Conservation (phyloP, 1,140 invertebrate genomes). For the Olivierus martensii region DNA sequence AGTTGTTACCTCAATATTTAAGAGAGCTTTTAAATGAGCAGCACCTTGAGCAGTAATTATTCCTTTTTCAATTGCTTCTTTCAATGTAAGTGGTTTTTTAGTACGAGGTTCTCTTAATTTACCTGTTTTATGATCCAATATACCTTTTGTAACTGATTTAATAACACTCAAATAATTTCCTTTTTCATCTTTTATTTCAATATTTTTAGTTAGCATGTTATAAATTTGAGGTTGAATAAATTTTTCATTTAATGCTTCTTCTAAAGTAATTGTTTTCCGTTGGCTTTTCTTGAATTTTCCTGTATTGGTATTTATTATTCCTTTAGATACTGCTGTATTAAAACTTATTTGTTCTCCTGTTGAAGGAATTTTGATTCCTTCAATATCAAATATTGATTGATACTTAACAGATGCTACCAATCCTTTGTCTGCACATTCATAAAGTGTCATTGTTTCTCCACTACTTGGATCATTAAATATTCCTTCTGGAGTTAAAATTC, state of each 20-base stretch:
- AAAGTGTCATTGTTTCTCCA: conserved; percentile 50
- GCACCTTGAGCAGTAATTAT: conserved; percentile 74
- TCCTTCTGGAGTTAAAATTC: conserved; percentile 55
- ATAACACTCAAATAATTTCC: conserved; percentile 62
- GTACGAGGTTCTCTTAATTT: conserved; percentile 62
- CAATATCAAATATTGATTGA: conserved; percentile 79
- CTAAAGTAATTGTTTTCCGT: conserved; percentile 53
- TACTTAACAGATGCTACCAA: conserved; percentile 70
- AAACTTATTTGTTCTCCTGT: conserved; percentile 70
- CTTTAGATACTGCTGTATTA: conserved; percentile 64
- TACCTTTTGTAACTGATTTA: conserved; percentile 65
- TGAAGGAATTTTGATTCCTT: conserved; percentile 70
- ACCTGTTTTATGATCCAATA: conserved; percentile 72
- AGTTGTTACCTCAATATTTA: conserved; percentile 69
- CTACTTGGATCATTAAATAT: conserved; percentile 55
- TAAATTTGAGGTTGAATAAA: conserved; percentile 52
- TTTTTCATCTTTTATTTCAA: conserved; percentile 53
- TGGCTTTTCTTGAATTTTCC: conserved; percentile 55
- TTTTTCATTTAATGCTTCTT: conserved; percentile 34
- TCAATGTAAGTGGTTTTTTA: conserved; percentile 59
- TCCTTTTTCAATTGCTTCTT: conserved; percentile 67
- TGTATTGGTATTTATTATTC: conserved; percentile 57
- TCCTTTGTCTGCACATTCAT: conserved; percentile 67
- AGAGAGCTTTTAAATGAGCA: conserved; percentile 59
- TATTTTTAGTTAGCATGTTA: conserved; percentile 64